Conservation (phyloP, 1,140 invertebrate species). For the Zaprionus tsacasi region DNA sequence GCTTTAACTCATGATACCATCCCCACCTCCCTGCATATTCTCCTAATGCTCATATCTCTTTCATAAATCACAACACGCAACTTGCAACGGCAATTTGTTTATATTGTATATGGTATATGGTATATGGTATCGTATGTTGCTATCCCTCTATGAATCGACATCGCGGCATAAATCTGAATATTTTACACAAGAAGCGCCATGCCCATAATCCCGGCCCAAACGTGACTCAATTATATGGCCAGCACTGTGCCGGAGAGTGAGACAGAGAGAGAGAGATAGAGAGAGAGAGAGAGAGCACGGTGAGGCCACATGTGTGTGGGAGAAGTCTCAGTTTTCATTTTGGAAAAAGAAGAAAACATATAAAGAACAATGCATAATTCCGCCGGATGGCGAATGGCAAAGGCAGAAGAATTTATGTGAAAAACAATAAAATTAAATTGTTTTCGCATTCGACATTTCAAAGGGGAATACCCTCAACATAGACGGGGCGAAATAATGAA, state of each 20-base stretch:
- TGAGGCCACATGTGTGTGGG: not conserved
- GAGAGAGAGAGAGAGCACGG: not conserved
- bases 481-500: constrained; percentile 79
- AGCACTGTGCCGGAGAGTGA: constrained; percentile 23
- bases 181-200: constrained; percentile 42
- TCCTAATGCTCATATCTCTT: constrained; percentile 41
- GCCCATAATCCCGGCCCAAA: constrained; percentile 68
- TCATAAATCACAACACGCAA: constrained; percentile 63
- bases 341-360: constrained; percentile 7
- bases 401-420: constrained; percentile 75
- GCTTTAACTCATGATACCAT: not conserved
- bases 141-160: constrained; percentile 23
- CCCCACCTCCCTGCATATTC: not conserved
- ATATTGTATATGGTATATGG: constrained; percentile 25
- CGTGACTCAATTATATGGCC: constrained; percentile 83
- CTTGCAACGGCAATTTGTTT: constrained; percentile 45
- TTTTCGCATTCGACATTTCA: constrained; percentile 77
- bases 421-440: constrained; percentile 84
- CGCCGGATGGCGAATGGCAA: constrained; percentile 14
- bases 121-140: not conserved
- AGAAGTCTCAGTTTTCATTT: constrained; percentile 67
- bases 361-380: constrained; percentile 72
- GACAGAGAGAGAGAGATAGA: no score
- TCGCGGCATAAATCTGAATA: constrained; percentile 79
- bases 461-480: constrained; percentile 43